These are phyloP conservation scores for Drosophila suboccidentalis DNA, from an alignment of 2,888 invertebrate genomes.

Conservation along the genomic window DNA sequence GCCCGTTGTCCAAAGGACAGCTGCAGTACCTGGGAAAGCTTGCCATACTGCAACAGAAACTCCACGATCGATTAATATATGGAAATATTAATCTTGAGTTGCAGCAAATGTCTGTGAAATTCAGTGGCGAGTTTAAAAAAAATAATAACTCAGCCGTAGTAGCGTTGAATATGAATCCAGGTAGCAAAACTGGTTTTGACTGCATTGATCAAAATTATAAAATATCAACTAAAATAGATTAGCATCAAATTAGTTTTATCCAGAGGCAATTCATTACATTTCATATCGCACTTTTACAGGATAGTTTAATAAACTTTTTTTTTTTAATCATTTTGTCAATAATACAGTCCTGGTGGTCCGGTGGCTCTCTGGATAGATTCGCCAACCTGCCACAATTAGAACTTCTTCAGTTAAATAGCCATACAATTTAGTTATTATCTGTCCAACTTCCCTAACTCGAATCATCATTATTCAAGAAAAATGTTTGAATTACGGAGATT, in stretches of 20 bases:
- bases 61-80: slow-evolving; percentile 49
- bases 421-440: no score
- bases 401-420: no score
- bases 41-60: slow-evolving; percentile 45
- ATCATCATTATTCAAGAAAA: no score
- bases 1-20: slow-evolving; percentile 45
- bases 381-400: no score
- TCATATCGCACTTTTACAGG: not conserved
- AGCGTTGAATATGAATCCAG: slow-evolving; percentile 51
- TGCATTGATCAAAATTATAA: slow-evolving; percentile 36
- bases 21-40: slow-evolving; percentile 50
- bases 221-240: slow-evolving; percentile 9
- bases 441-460: no score
- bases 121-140: slow-evolving; percentile 41
- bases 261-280: not conserved
- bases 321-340: no score
- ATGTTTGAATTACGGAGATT: no score
- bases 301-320: no score
- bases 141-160: slow-evolving; percentile 22
- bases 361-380: no score
- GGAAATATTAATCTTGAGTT: slow-evolving; percentile 41
- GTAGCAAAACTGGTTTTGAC: slow-evolving; percentile 51
- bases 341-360: no score
- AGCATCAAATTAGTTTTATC: not conserved
- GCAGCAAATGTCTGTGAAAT: slow-evolving; percentile 38